Evolutionary conservation across 2,797 vertebrate genomes (phyloP), one percentile per base, ranked within the genome.

Genomic region (Megalops cyprinoides): DNA sequence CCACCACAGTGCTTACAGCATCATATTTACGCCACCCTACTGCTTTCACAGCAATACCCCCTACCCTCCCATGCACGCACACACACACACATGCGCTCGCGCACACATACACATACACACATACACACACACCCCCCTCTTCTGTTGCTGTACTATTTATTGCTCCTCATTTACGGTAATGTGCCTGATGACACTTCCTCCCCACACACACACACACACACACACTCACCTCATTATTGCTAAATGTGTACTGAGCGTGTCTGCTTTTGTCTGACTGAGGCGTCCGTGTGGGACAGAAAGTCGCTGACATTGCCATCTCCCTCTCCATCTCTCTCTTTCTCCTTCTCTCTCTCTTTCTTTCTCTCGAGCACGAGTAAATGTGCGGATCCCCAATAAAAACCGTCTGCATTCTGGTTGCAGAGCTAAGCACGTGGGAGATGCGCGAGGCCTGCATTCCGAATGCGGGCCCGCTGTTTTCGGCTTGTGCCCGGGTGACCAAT

Each of bases 1-100:
- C 31, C 14, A 31, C 80, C 89, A 86, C 88, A 84, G 58, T 88
- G 85, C 84, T 89, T 87, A 86, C 88, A 86, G 78, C 85, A 87
- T 88, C 84, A 85, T 84, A 87, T 86, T 85, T 76, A 82, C 80
- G 80, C 37, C 49, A 77, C n/a, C 82, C 46, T 71, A 51, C 79
- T 20, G 74, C 67, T 10, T 8, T 0, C 18, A 5, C 25, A n/a
- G 37, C 4, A 58, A 10, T 37, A 67, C 12, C 31, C 18, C 12
- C 28, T 15, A 34, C 18, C 15, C 58, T 28, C 56, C 5, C 3
- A 9, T 1, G 9, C 12, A 1, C 12, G 3, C 60, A 20, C 31
- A 6, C 28, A 3, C 62, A n/a, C n/a, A n/a, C n/a, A n/a, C n/a
- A n/a, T n/a, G n/a, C n/a, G n/a, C n/a, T n/a, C n/a, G n/a, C n/a